Evolutionary conservation across 30 jellyfish, hydroid and myxozoan genomes (phyloP).

Genomic region (Calvadosia cruxmelitensis): DNA sequence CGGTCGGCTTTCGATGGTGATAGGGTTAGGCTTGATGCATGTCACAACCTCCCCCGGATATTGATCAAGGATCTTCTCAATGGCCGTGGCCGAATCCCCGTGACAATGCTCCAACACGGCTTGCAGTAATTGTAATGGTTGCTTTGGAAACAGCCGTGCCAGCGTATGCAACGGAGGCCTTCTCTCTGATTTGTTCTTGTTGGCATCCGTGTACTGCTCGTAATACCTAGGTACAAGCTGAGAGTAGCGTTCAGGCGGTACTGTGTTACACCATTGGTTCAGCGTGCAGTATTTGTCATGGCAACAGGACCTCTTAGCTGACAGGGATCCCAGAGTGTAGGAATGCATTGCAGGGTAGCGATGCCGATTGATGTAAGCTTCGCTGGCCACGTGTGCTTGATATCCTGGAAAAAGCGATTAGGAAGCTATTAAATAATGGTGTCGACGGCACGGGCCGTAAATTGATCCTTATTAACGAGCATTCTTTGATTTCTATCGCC

Average conservation of each 20-base stretch:
- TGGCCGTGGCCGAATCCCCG: slow-evolving; percentile 85
- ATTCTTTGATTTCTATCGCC: no score
- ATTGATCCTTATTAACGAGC: no score
- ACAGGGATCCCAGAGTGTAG: slow-evolving; percentile 6
- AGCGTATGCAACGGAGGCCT: slow-evolving; percentile 78
- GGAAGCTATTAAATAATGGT: no score
- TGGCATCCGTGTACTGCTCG: neutral
- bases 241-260: slow-evolving; percentile 28
- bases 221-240: slow-evolving; percentile 19
- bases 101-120: slow-evolving; percentile 58
- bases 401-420: no score
- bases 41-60: slow-evolving; percentile 57
- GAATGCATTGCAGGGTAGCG: slow-evolving; percentile 48
- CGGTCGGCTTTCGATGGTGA: slow-evolving; percentile 15
- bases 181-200: slow-evolving; percentile 16
- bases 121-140: slow-evolving; percentile 42
- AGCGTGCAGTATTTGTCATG: slow-evolving; percentile 57
- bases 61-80: slow-evolving; percentile 72
- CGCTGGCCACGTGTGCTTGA: slow-evolving; percentile 11
- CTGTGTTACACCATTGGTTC: slow-evolving; percentile 52
- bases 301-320: slow-evolving; percentile 31
- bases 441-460: no score
- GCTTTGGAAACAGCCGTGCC: slow-evolving; percentile 81
- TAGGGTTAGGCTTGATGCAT: slow-evolving; percentile 19
- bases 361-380: slow-evolving; percentile 28